Conservation (phyloP, 2,797 vertebrate genomes). For the Garrulus glandarius region DNA sequence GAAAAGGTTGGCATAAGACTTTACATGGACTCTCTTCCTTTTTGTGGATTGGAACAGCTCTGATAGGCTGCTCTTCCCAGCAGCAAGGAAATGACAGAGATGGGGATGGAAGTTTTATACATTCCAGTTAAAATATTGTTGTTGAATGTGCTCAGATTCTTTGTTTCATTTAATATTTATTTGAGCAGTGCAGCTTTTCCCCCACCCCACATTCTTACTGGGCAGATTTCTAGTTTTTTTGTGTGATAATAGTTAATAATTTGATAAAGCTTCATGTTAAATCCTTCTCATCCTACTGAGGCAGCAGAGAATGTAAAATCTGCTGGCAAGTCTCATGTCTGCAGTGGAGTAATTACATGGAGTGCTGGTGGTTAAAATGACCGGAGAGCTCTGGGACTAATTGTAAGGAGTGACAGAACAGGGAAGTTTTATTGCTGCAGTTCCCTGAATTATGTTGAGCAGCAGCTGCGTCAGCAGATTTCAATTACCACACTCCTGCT, state of each 20-base stretch:
- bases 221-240: background rate
- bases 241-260: background rate
- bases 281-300: background rate
- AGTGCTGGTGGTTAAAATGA: constrained; percentile 57
- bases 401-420: constrained; percentile 39
- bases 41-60: background rate
- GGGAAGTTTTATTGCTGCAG: constrained; percentile 61
- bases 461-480: constrained; percentile 65
- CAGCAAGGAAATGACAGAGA: background rate
- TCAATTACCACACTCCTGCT: constrained; percentile 37
- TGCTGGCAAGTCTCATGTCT: constrained; percentile 28
- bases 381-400: constrained; percentile 43
- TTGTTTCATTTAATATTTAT: background rate
- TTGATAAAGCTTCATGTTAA: background rate
- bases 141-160: background rate
- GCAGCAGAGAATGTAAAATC: background rate
- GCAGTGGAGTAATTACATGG: constrained; percentile 41
- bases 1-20: background rate
- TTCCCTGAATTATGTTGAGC: constrained; percentile 57
- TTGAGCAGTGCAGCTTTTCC: background rate
- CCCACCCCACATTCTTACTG: background rate
- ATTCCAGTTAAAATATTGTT: background rate
- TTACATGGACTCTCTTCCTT: background rate
- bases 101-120: background rate
- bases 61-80: background rate